A percentile compares a stretch with the other conserved stretches of the same genome.
Conservation (phyloP, 2,113 vertebrate genomes). For the Pomatorhinus ruficollis region DNA sequence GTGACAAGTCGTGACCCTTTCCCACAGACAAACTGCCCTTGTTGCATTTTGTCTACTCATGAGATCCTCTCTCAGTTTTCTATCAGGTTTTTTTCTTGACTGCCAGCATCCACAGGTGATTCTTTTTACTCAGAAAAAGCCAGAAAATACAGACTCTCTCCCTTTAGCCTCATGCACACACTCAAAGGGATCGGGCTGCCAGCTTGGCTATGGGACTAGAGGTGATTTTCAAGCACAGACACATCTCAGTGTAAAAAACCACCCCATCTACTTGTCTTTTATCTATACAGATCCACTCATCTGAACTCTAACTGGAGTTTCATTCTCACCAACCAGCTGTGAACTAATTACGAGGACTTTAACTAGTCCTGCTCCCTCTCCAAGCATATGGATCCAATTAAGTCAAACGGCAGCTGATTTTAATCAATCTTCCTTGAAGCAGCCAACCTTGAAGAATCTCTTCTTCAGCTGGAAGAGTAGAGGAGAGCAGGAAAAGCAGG, state of each 20-base stretch:
- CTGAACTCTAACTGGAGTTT: conserved; percentile 37
- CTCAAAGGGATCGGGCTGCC: not conserved
- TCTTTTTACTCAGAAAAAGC: not conserved
- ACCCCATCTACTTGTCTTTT: not conserved
- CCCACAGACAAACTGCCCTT: not conserved
- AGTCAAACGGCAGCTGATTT: conserved; percentile 76
- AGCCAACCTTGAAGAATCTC: conserved; percentile 68
- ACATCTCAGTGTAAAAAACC: not conserved
- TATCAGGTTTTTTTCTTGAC: not conserved
- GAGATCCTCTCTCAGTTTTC: not conserved
- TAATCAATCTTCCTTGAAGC: conserved; percentile 79
- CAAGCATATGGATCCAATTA: conserved; percentile 79
- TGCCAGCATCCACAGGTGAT: not conserved
- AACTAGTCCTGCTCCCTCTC: conserved; percentile 71
- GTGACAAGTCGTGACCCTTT: not conserved
- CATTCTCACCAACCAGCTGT: conserved; percentile 73
- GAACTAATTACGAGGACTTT: conserved; percentile 67
- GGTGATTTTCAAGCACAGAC: not conserved
- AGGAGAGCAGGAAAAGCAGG: conserved; percentile 55
- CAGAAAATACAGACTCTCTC: not conserved
- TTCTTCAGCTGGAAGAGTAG: conserved; percentile 45
- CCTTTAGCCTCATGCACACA: not conserved
- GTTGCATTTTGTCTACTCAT: not conserved
- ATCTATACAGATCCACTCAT: not conserved
- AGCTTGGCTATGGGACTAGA: not conserved